Conservation (phyloP, 2,113 vertebrate genomes). For the Mormyrus iriodes region DNA sequence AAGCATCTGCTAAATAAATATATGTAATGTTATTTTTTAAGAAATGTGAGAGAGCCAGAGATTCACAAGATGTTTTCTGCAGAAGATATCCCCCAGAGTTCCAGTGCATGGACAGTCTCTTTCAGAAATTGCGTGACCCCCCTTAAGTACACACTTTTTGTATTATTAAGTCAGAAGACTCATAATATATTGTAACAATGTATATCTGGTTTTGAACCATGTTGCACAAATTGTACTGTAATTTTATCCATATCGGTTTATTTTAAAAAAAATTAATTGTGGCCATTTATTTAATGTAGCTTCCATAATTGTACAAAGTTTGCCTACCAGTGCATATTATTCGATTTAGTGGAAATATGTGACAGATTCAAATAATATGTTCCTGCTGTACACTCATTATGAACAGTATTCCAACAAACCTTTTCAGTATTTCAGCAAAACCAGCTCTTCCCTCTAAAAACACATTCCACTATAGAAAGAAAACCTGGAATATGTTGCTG, state of each 20-base stretch:
- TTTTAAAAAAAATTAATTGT: background rate
- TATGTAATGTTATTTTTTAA: background rate
- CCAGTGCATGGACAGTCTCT: background rate
- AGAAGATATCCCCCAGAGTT: background rate
- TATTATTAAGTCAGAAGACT: background rate
- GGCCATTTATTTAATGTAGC: background rate
- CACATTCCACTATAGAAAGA: conserved; percentile 12
- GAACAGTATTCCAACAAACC: background rate
- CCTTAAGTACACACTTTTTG: background rate
- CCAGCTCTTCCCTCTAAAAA: background rate
- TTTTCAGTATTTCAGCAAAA: conserved; percentile 2
- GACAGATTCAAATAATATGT: background rate
- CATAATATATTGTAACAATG: background rate
- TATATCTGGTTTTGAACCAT: background rate
- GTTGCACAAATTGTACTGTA: background rate
- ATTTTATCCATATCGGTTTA: background rate
- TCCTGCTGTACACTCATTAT: background rate
- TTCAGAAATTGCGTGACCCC: background rate
- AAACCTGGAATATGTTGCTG: background rate
- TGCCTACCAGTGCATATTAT: background rate
- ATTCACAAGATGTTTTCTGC: background rate
- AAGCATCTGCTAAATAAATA: background rate
- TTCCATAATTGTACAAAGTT: background rate
- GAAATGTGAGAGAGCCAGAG: background rate
- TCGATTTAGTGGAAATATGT: background rate